Base-by-base conservation (phyloP, 2,113 vertebrate species). In the Labeo rohita region DNA sequence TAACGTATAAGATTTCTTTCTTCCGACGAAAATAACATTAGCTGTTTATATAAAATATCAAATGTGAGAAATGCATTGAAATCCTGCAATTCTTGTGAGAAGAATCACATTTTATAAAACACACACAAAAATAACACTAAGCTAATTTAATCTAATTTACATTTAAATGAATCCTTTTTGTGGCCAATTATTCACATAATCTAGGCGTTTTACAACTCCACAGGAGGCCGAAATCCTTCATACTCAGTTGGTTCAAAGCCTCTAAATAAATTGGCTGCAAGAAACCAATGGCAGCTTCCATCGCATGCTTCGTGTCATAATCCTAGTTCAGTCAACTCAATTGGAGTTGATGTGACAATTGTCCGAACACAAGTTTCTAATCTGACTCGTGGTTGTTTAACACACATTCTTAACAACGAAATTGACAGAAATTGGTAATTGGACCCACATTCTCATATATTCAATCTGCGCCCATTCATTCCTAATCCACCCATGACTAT, bases 141-240 rank as follows among this genome's bases (percentile, higher is more conserved):
- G 84, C 84, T 89, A 92, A 91, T 83, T 88, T 89, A 91, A 92
- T 90, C 86, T 84, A 75, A 91, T 93, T 92, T 90, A 89, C 90
- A 91, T 91, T 91, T 85, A 90, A 88, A 90, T 89, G 87, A 90
- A 92, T 49, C 86, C 90, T 89, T 85, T 91, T 90, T 90, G 85
- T 89, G 76, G 83, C 83, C 90, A 89, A 89, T 91, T 91, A 91
- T 88, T 91, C 86, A 86, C 87, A 91, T 89, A 91, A 92, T 90
- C 89, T 84, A 73, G 50, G 78, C 85, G 85, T 89, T 85, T 89
- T 84, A 88, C 84, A 88, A 90, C 82, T 86, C 87, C 85, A 84
- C 89, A 85, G 82, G 90, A 90, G 84, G 84, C 84, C 61, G 81
- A 91, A 91, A 91, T 90, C 89, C 81, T 87, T 90, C 75, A 77